Conservation (phyloP, 1,140 invertebrate genomes). For the Macrostomum lignano region DNA sequence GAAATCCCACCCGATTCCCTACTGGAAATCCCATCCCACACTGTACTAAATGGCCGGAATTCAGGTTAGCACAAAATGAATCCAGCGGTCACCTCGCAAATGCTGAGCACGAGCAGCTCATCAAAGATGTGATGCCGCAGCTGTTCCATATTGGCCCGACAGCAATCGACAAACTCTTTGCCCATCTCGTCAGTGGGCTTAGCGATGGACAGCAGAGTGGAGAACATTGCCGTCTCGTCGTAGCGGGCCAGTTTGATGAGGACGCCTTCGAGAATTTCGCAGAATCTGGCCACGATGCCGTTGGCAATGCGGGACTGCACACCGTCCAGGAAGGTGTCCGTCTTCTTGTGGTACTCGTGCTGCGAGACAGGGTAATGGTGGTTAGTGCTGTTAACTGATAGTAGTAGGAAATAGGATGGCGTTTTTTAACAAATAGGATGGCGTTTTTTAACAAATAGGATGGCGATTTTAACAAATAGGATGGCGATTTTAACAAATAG, state of each 20-base stretch:
- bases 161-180: slow-evolving; percentile 84
- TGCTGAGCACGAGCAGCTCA: slow-evolving; percentile 80
- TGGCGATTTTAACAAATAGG: too few relatives aligned
- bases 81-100: slow-evolving; percentile 50
- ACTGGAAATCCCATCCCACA: too few relatives aligned
- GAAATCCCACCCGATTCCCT: too few relatives aligned
- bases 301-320: slow-evolving; percentile 63
- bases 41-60: too few relatives aligned
- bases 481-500: too few relatives aligned
- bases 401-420: too few relatives aligned
- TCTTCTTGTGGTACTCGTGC: slow-evolving; percentile 86
- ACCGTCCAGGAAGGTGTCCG: slow-evolving; percentile 76
- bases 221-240: slow-evolving; percentile 86
- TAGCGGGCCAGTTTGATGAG: slow-evolving; percentile 75
- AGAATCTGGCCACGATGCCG: slow-evolving; percentile 52
- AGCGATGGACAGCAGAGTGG: slow-evolving; percentile 80
- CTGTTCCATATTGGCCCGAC: slow-evolving; percentile 81
- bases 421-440: too few relatives aligned
- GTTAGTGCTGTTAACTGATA: too few relatives aligned
- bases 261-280: slow-evolving; percentile 53
- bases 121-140: slow-evolving; percentile 79
- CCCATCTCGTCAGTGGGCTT: slow-evolving; percentile 42
- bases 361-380: too few relatives aligned
- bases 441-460: too few relatives aligned
- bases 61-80: slow-evolving; percentile 4